Conservation (phyloP, 2,113 vertebrate genomes). For the Ictalurus punctatus region DNA sequence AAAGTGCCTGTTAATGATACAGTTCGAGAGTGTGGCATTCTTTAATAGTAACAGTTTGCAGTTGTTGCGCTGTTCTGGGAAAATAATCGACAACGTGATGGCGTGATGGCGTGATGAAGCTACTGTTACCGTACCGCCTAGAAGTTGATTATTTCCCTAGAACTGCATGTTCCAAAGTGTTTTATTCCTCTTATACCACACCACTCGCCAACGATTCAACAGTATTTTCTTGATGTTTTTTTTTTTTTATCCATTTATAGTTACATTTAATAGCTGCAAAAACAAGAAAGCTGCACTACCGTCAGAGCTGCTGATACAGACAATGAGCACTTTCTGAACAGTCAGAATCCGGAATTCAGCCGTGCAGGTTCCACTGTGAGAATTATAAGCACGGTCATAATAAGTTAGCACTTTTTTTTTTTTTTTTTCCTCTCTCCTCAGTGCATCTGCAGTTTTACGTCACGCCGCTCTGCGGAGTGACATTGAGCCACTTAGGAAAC, state of each 20-base stretch:
- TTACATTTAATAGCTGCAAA: not conserved
- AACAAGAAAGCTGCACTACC: not conserved
- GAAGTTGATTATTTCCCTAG: not conserved
- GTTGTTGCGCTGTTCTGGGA: not conserved
- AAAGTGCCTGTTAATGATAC: too few species aligned
- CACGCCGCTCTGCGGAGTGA: conserved; percentile 13
- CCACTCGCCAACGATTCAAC: not conserved
- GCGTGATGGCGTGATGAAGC: too few species aligned
- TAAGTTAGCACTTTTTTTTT: not conserved
- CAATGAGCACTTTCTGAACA: not conserved
- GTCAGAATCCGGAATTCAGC: not conserved
- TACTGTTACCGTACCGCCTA: not conserved
- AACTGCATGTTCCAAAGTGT: not conserved
- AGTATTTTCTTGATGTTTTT: not conserved
- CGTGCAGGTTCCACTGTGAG: not conserved
- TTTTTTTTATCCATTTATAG: not conserved
- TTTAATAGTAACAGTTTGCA: not conserved
- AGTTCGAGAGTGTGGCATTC: too few species aligned
- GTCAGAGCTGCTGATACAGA: not conserved
- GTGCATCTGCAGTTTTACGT: not conserved
- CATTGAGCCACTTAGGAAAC: conserved; percentile 1
- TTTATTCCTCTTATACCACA: not conserved
- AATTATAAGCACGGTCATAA: not conserved
- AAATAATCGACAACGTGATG: not conserved
- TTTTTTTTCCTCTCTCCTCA: too few species aligned